These are phyloP conservation scores for Enoplosus armatus DNA, from an alignment of 2,797 vertebrate species.

Conservation along the genomic window DNA sequence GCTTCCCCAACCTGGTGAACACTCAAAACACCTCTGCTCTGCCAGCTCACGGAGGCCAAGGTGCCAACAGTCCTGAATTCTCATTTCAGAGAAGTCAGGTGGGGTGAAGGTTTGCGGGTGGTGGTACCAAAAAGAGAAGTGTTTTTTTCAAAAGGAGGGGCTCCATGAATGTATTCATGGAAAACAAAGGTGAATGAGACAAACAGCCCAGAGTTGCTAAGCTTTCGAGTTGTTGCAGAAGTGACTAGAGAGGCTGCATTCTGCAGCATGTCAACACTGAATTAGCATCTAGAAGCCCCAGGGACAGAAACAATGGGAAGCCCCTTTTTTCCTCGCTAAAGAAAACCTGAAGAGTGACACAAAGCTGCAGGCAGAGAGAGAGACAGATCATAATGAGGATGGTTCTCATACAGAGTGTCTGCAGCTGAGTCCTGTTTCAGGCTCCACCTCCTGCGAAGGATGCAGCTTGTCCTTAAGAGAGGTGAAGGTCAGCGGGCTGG, in stretches of 20 bases:
- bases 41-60: conserved; percentile 51
- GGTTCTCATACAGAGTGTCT: conserved; percentile 25
- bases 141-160: background rate
- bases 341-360: conserved; percentile 48
- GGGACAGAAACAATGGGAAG: conserved; percentile 64
- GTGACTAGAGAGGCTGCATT: conserved; percentile 49
- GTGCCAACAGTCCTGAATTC: conserved; percentile 42
- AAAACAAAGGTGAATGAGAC: conserved; percentile 66
- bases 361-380: conserved; percentile 42
- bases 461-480: conserved; percentile 11
- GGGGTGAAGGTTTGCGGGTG: conserved; percentile 42
- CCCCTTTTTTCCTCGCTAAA: conserved; percentile 41
- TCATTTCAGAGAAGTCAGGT: conserved; percentile 37
- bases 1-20: conserved; percentile 68
- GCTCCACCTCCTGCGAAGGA: conserved; percentile 27
- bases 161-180: conserved; percentile 73
- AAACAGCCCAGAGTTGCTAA: conserved; percentile 56
- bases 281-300: conserved; percentile 62
- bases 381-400: conserved; percentile 42
- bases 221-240: conserved; percentile 51
- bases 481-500: conserved; percentile 47
- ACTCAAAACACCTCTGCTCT: conserved; percentile 64
- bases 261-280: conserved; percentile 49
- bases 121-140: background rate
- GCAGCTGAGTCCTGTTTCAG: conserved; percentile 54